These are phyloP conservation scores for Dendroctonus valens DNA, from an alignment of 1,140 invertebrate genomes.

Conservation along the genomic window DNA sequence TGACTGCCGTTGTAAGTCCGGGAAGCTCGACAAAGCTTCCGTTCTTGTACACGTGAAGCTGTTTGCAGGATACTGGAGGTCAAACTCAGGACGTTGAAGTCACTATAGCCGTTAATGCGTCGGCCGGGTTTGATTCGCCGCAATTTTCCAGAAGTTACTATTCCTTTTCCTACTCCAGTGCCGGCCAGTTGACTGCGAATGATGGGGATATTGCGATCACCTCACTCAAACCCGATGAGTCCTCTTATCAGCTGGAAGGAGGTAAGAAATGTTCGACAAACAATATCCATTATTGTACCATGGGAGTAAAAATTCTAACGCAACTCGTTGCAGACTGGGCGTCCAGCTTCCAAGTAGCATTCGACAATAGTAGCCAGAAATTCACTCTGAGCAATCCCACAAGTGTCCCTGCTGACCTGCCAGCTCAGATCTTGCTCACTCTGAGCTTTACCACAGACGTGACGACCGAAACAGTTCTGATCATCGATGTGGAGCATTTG, in stretches of 20 bases:
- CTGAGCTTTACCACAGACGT: constrained; percentile 12
- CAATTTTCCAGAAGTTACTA: too few relatives aligned
- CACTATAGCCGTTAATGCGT: too few relatives aligned
- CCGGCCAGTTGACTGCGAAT: too few relatives aligned
- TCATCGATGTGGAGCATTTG: not conserved
- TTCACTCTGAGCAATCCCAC: not conserved
- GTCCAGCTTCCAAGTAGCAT: not conserved
- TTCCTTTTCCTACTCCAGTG: too few relatives aligned
- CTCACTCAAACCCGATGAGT: not conserved
- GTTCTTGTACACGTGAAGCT: not conserved
- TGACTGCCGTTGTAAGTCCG: constrained; percentile 35
- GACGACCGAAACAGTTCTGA: constrained; percentile 2
- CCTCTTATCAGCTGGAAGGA: constrained; percentile 10
- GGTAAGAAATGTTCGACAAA: constrained; percentile 4
- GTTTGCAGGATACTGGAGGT: too few relatives aligned
- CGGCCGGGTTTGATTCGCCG: too few relatives aligned
- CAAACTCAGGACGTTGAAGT: too few relatives aligned
- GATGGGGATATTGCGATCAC: not conserved
- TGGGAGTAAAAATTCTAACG: too few relatives aligned
- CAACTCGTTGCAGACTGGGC: too few relatives aligned
- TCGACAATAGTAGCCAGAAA: not conserved
- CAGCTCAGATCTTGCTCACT: constrained; percentile 1
- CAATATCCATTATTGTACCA: too few relatives aligned
- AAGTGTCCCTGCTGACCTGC: not conserved
- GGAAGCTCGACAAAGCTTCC: not conserved